These are phyloP conservation scores for Tetragonula clypearis DNA, from an alignment of 1,140 invertebrate species.

Conservation along the genomic window DNA sequence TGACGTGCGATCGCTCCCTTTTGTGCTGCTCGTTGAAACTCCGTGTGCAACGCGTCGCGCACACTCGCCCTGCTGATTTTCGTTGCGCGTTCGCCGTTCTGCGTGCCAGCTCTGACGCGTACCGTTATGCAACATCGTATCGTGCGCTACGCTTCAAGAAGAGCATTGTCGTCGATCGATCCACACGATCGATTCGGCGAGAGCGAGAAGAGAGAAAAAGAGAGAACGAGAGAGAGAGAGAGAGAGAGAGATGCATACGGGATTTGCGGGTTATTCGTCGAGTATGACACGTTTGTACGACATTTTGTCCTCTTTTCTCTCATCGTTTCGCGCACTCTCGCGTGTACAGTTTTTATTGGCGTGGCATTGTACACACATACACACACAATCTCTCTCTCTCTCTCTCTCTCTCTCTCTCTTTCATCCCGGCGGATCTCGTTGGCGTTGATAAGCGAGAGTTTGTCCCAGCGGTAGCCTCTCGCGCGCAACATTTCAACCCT, in stretches of 20 bases:
- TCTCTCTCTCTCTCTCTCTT: no score
- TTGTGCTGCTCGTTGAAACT: conserved; percentile 65
- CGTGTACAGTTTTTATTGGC: not conserved
- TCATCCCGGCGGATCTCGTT: not conserved
- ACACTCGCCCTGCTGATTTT: conserved; percentile 55
- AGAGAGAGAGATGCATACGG: not conserved
- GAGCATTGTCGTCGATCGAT: conserved; percentile 60
- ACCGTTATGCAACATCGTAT: conserved; percentile 62
- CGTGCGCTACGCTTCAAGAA: conserved; percentile 19
- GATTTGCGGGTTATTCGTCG: conserved; percentile 26
- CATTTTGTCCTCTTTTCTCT: conserved; percentile 9
- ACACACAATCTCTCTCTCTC: no score
- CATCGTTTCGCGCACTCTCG: not conserved
- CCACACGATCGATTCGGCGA: conserved; percentile 46
- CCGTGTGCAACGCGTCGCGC: conserved; percentile 56
- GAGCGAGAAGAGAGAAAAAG: not conserved
- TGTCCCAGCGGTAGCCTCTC: not conserved
- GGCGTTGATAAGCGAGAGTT: not conserved
- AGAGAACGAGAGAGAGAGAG: no score
- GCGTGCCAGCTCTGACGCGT: conserved; percentile 36
- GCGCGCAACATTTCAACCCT: not conserved
- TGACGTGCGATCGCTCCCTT: conserved; percentile 80
- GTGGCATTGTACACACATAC: not conserved
- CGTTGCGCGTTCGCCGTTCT: conserved; percentile 35
- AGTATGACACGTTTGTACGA: conserved; percentile 30